A percentile compares a stretch with the other conserved stretches of the same genome.
Evolutionary conservation across 2,113 vertebrate genomes (phyloP).

Genomic region (Actenoides hombroni): DNA sequence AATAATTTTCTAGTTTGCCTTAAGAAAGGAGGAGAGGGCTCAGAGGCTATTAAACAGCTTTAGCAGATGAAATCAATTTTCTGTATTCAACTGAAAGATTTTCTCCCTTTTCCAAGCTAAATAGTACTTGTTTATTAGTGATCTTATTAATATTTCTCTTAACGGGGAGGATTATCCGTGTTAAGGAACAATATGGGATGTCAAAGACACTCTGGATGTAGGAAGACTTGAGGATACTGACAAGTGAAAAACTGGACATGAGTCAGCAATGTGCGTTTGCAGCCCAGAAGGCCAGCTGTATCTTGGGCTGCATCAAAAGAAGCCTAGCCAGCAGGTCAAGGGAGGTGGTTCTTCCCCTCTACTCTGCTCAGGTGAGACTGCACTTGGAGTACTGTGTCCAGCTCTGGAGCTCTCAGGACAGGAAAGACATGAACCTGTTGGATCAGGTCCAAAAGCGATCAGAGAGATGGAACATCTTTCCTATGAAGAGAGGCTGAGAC

Average conservation of each 20-base stretch:
- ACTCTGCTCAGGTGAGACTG: background rate
- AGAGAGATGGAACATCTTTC: background rate
- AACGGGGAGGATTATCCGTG: background rate
- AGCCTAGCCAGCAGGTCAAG: fast-evolving
- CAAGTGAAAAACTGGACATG: background rate
- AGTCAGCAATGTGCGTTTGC: fast-evolving
- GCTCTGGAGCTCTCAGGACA: background rate
- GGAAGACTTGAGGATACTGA: background rate
- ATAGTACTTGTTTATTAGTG: background rate
- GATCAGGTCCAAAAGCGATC: fast-evolving
- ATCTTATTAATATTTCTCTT: background rate
- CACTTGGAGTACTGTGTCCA: no score
- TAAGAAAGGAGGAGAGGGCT: background rate
- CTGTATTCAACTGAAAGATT: background rate
- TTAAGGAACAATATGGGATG: background rate
- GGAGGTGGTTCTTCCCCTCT: background rate
- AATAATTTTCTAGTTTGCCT: background rate
- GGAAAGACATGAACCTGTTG: background rate
- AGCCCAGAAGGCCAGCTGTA: background rate
- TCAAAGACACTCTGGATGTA: background rate
- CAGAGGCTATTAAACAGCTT: background rate
- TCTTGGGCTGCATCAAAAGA: background rate
- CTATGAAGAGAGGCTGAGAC: background rate
- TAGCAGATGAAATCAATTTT: background rate
- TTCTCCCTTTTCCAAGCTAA: background rate